These are phyloP conservation scores for Sebastes reedi DNA, from an alignment of 2,797 vertebrate species.

Conservation along the genomic window DNA sequence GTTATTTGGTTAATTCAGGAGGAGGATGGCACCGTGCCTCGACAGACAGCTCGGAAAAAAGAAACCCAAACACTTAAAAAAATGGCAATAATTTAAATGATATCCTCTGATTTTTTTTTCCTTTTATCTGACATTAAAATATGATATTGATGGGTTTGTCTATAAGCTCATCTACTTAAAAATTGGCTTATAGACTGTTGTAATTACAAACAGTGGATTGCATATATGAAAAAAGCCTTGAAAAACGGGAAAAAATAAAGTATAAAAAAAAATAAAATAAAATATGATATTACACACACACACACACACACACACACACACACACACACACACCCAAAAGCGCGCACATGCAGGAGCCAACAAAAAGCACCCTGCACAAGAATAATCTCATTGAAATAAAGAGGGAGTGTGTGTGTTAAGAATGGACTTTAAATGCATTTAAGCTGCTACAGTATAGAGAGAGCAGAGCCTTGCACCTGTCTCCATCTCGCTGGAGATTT, in stretches of 20 bases:
- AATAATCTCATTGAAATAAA: conserved; percentile 56
- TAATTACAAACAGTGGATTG: no score
- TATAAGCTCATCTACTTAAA: no score
- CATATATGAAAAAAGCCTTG: no score
- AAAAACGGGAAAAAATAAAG: no score
- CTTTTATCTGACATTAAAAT: conserved; percentile 21
- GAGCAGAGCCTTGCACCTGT: conserved; percentile 78
- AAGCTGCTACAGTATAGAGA: conserved; percentile 60
- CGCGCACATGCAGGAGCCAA: conserved; percentile 6
- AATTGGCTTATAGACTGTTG: no score
- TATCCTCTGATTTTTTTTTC: not conserved
- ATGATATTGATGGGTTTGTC: not conserved
- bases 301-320: not conserved
- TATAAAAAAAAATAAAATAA: not conserved
- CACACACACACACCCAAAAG: not conserved
- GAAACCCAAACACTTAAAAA: conserved; percentile 2
- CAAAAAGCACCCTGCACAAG: conserved; percentile 23
- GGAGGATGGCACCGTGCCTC: conserved; percentile 72
- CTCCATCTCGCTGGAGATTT: conserved; percentile 68
- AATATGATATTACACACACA: not conserved
- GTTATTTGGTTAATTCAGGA: conserved; percentile 73
- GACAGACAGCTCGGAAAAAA: not conserved
- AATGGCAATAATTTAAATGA: conserved; percentile 10
- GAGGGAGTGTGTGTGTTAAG: conserved; percentile 20
- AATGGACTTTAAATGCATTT: conserved; percentile 71